Base-by-base conservation (phyloP, 2,888 invertebrate genomes). In the Cheiracanthium punctorium region DNA sequence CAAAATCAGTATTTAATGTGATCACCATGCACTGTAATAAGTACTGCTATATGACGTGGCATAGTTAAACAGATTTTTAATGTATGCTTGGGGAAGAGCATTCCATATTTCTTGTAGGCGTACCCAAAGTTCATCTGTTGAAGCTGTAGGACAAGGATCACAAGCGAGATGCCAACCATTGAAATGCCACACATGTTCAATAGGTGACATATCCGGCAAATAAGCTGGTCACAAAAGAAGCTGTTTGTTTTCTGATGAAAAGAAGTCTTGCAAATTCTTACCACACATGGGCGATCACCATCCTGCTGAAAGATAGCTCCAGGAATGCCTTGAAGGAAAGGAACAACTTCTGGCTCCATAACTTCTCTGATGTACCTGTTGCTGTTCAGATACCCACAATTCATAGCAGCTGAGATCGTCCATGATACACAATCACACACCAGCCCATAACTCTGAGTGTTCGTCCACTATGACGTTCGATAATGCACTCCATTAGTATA, bases 91-190 rank as follows among this genome's bases (percentile, higher is more conserved):
- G 2, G 8, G 8, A 14, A 48, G 2, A 48, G 43, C 43, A 17
- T 17, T 48, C 43, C 43, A 48, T 48, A 48, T 48, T 48, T 10
- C 17, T 48, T 10, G 43, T 48, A 48, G 10, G 17, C 8, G 10
- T 48, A 2, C 30, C n/a, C 7, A 67, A 32, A 30, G 29, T 67
- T 67, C 30, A n/a, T 67, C 30, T 67, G 14, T 67, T 67, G 67
- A 67, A 67, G 32, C 67, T 20, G 30, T 30, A 67, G 67, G 67
- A 67, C 30, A n/a, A 67, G 67, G 67, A 67, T 67, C 32, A 30
- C 32, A 32, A 67, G 67, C 67, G 67, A 67, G 67, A 67, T n/a
- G 67, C 43, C 14, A 17, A 48, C 43, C 43, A 48, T 12, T 17
- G 43, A 48, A 48, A 48, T 48, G 1, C 43, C 5, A 48, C 17